Evolutionary conservation across 2,113 vertebrate species (phyloP).

Genomic region (Cebus imitator): DNA sequence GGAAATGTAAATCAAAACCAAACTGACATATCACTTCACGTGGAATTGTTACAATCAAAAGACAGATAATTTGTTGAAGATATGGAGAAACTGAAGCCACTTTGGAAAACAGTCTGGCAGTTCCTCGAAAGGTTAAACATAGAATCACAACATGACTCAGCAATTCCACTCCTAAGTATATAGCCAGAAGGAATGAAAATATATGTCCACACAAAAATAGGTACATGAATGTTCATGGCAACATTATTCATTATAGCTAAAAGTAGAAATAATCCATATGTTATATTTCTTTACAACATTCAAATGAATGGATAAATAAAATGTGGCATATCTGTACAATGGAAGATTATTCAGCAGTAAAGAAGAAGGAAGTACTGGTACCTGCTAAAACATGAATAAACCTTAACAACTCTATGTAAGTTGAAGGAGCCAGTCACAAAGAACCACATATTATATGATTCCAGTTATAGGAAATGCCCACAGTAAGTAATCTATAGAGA

Average conservation of each 20-base stretch:
- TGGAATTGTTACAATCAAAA: neutral
- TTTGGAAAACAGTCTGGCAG: neutral
- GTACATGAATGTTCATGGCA: neutral
- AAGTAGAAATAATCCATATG: neutral
- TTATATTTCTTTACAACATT: neutral
- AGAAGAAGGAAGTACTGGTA: neutral
- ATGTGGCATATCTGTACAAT: neutral
- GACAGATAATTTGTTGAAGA: neutral
- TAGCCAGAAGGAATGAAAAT: neutral
- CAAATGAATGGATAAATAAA: neutral
- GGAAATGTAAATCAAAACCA: constrained; percentile 16
- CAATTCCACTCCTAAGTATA: neutral
- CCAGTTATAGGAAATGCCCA: neutral
- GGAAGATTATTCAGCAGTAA: neutral
- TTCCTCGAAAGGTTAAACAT: neutral
- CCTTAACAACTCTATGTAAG: neutral
- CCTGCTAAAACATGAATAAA: neutral
- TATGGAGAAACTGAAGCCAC: neutral
- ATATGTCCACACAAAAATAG: neutral
- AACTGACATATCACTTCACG: neutral
- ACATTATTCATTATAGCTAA: neutral
- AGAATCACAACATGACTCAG: neutral
- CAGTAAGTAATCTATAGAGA: neutral
- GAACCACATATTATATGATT: neutral
- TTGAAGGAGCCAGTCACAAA: neutral